Evolutionary conservation across 2,797 vertebrate species (phyloP), one percentile per base, ranked within the genome.

Genomic region (Parauchenoglanis ngamensis): DNA sequence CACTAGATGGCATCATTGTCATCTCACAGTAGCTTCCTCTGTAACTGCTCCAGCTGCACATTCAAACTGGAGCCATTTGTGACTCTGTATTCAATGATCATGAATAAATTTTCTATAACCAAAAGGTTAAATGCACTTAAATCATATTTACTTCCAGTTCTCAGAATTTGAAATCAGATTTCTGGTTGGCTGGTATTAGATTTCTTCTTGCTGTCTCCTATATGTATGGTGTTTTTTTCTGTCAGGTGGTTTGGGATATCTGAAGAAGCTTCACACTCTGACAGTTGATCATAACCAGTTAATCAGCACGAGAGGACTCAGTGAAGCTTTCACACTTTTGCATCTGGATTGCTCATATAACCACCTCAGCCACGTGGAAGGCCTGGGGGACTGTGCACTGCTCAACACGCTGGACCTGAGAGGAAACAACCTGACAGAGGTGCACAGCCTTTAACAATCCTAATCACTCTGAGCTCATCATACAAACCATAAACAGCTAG

Each of bases 261-360:
- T 96, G 91, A 96, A 92, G 93, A 96, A 91, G 86, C 96, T 99
- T 92, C 97, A 97, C 63, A 94, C 91, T 75, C 92, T 99, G 92
- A 93, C 92, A 72, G n/a, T 98, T 88, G 95, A 97, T 91, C 97
- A 99, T 90, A 99, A 99, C 94, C 97, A 96, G 65, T 94, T 99
- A 91, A 97, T 98, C 92, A 97, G 95, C 91, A 97, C 96, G 10
- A 96, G 92, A 94, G 97, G 97, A 19, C 95, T 99, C 89, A 94
- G 91, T 89, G 94, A 96, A 77, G 89, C 92, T 0, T 96, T 93
- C 86, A 96, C 96, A 5, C 93, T 99, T 1, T 91, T 97, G 77
- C 93, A 97, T 91, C 92, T 99, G 87, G 96, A 97, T 93, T 98
- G 96, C 90, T 98, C 97, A 12, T 94, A 97, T 93, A 99, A 99